Evolutionary conservation across 2,888 invertebrate genomes (phyloP).

Genomic region (Metalampra italica): DNA sequence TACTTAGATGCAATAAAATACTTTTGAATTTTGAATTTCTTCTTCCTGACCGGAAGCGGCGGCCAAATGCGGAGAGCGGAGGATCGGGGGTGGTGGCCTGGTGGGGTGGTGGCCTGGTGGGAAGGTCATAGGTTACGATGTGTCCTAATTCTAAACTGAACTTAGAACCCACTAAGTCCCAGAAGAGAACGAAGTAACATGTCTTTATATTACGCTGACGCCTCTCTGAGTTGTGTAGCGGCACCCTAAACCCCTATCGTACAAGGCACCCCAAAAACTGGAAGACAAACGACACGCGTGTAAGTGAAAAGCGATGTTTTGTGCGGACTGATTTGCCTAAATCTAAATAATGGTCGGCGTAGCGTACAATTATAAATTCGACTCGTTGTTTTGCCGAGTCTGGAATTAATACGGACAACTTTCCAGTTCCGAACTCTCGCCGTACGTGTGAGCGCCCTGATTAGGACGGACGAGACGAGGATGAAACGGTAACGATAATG

Average conservation of each 20-base stretch:
- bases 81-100: no score
- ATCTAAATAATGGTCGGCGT: constrained; percentile 69
- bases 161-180: no score
- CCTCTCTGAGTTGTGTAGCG: no score
- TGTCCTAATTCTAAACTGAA: no score
- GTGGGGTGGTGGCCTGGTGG: no score
- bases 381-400: constrained; percentile 50
- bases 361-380: constrained; percentile 64
- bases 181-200: no score
- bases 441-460: constrained; percentile 8
- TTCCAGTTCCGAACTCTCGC: constrained; percentile 20
- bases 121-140: no score
- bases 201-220: no score
- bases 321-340: constrained; percentile 65
- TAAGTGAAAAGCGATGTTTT: constrained; percentile 73
- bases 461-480: not conserved
- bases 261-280: constrained; percentile 49
- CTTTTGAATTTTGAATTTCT: no score
- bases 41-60: no score
- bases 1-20: no score
- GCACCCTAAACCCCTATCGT: not conserved
- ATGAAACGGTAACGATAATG: not conserved
- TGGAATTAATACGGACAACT: constrained; percentile 43
- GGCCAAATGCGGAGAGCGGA: no score
- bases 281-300: constrained; percentile 61